Evolutionary conservation across 37 sponge, comb jelly and placozoan species (phyloP).

Genomic region (Halichondria panicea): DNA sequence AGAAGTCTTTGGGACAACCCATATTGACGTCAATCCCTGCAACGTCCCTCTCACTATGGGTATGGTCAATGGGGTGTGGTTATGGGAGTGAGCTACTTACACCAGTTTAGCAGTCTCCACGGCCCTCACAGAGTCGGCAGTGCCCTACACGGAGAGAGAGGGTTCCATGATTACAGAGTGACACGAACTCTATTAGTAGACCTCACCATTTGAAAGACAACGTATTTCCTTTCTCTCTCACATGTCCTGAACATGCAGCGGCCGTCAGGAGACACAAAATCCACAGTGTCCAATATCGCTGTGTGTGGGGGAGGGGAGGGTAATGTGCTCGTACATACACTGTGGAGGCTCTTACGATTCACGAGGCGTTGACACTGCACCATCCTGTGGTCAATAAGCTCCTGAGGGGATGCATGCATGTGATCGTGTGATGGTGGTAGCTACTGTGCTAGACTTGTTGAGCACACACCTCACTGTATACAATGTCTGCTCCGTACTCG

Average conservation of each 20-base stretch:
- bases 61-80: conserved; percentile 1
- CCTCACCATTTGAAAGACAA: conserved; percentile 95
- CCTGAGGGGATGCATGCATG: conserved; percentile 33
- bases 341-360: conserved; percentile 87
- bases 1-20: conserved; percentile 99
- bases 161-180: too few relatives aligned
- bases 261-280: conserved; percentile 79
- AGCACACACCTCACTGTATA: conserved; percentile 85
- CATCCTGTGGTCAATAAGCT: conserved; percentile 86
- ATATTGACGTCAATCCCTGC: conserved; percentile 99
- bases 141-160: too few relatives aligned
- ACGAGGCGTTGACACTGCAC: conserved; percentile 68
- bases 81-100: not conserved
- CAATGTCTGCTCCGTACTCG: conserved; percentile 92
- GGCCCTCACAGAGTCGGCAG: too few relatives aligned
- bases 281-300: conserved; percentile 89
- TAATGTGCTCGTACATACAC: too few relatives aligned
- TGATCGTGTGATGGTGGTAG: too few relatives aligned
- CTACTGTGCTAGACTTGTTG: not conserved
- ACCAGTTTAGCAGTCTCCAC: too few relatives aligned
- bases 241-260: conserved; percentile 88
- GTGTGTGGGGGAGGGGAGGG: too few relatives aligned
- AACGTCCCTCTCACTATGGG: conserved; percentile 78
- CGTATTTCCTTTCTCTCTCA: conserved; percentile 60
- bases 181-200: too few relatives aligned